A percentile compares a stretch with the other conserved stretches of the same genome.
phyloP scores from a whole-genome alignment of 2,113 vertebrate species.

The Rhineura floridana region DNA sequence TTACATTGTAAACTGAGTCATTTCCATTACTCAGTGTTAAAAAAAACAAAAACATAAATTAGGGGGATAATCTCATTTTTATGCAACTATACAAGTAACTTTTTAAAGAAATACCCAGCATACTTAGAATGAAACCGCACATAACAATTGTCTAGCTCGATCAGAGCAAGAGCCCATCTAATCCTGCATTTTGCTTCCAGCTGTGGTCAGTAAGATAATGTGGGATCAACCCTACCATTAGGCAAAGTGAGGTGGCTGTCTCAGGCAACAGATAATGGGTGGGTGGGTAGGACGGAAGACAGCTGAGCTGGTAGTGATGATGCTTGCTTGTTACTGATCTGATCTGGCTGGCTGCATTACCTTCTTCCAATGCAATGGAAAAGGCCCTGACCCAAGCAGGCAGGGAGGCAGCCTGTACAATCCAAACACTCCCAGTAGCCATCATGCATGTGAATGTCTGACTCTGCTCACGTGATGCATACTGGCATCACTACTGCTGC shows the following conservation, averaged over 20 bases:
- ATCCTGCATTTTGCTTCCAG: neutral
- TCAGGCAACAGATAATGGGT: neutral
- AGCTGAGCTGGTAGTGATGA: neutral
- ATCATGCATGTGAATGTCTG: too few species aligned
- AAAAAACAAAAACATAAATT: neutral
- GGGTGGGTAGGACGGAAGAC: neutral
- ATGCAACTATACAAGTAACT: neutral
- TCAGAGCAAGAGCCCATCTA: too few species aligned
- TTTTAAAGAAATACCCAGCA: neutral
- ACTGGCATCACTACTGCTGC: too few species aligned
- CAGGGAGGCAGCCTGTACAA: neutral
- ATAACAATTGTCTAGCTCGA: neutral
- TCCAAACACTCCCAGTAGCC: neutral
- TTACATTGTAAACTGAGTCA: neutral
- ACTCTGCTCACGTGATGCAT: too few species aligned
- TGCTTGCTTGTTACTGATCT: neutral
- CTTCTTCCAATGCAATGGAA: neutral
- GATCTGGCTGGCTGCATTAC: neutral
- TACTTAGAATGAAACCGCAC: neutral
- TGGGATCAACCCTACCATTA: neutral
- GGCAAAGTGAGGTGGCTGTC: neutral
- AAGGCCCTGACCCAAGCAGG: neutral
- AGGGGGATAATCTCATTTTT: neutral
- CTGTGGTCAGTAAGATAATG: neutral
- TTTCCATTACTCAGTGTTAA: neutral